These are phyloP conservation scores for Hylyphantes graminicola DNA, from an alignment of 1,140 invertebrate species.

Conservation along the genomic window DNA sequence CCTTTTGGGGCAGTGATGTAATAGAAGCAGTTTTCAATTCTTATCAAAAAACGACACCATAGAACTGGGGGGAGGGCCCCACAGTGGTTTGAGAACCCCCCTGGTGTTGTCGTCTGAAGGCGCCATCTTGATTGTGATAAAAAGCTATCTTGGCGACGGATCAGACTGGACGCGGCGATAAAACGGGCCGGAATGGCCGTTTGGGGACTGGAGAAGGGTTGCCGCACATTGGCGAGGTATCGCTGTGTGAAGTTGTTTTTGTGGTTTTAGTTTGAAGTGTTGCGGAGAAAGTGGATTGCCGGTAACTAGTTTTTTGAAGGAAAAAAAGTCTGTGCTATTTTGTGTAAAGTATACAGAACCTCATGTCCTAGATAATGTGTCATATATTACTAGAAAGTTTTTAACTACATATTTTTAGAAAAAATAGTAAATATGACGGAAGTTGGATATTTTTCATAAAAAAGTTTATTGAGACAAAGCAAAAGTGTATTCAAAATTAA, in stretches of 20 bases:
- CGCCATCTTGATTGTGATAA: constrained; percentile 58
- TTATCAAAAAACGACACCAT: constrained; percentile 49
- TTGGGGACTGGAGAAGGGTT: constrained; percentile 32
- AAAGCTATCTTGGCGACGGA: constrained; percentile 39
- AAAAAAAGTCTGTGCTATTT: too few relatives aligned
- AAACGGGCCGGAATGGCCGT: constrained; percentile 46
- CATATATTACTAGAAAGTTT: too few relatives aligned
- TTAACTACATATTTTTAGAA: too few relatives aligned
- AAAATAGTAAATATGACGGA: too few relatives aligned
- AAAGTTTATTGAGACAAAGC: too few relatives aligned
- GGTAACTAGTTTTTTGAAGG: not conserved
- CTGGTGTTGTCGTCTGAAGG: constrained; percentile 16
- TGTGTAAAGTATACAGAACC: too few relatives aligned
- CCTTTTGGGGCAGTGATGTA: constrained; percentile 1
- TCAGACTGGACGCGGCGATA: constrained; percentile 53
- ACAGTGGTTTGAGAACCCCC: constrained; percentile 45
- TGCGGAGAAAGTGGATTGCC: not conserved
- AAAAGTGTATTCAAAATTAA: too few relatives aligned
- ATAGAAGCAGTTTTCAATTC: constrained; percentile 39
- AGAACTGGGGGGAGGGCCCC: constrained; percentile 15
- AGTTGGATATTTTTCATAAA: too few relatives aligned
- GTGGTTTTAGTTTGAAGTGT: not conserved
- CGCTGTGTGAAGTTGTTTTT: not conserved
- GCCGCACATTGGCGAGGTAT: not conserved
- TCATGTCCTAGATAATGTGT: too few relatives aligned